These are phyloP conservation scores for Cryptocheilus praepositus DNA, from an alignment of 2,888 invertebrate species.

Conservation along the genomic window DNA sequence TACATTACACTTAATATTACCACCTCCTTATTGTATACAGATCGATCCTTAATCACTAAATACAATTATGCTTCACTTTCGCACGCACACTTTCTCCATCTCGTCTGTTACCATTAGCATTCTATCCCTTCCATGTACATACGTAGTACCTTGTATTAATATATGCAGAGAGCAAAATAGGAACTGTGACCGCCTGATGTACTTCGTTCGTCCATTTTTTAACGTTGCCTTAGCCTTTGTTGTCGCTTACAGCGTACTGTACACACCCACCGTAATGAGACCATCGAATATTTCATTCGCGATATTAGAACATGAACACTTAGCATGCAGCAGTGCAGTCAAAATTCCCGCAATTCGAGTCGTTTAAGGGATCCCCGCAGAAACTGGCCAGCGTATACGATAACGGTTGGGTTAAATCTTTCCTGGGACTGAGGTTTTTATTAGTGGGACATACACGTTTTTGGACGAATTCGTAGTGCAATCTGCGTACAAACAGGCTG, in stretches of 20 bases:
- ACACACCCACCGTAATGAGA: too few relatives aligned
- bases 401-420: not conserved
- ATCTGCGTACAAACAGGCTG: conserved; percentile 68
- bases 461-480: conserved; percentile 51
- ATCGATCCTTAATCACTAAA: conserved; percentile 34
- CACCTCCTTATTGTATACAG: conserved; percentile 48
- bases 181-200: conserved; percentile 72
- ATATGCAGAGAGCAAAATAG: conserved; percentile 65
- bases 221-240: not conserved
- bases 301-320: conserved; percentile 13
- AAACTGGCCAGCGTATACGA: too few relatives aligned
- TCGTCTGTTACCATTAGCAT: not conserved
- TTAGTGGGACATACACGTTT: too few relatives aligned
- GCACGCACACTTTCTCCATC: conserved; percentile 10
- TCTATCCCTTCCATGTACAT: conserved; percentile 21
- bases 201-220: conserved; percentile 50
- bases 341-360: too few relatives aligned
- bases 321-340: conserved; percentile 19
- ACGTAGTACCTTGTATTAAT: conserved; percentile 43
- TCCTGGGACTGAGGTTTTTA: not conserved
- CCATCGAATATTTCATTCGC: too few relatives aligned
- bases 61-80: conserved; percentile 34
- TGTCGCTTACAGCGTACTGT: too few relatives aligned
- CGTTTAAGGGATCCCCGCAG: too few relatives aligned
- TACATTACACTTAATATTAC: conserved; percentile 42